phyloP scores from a whole-genome alignment of 2,888 invertebrate species.

The Drosophila koepferae region DNA sequence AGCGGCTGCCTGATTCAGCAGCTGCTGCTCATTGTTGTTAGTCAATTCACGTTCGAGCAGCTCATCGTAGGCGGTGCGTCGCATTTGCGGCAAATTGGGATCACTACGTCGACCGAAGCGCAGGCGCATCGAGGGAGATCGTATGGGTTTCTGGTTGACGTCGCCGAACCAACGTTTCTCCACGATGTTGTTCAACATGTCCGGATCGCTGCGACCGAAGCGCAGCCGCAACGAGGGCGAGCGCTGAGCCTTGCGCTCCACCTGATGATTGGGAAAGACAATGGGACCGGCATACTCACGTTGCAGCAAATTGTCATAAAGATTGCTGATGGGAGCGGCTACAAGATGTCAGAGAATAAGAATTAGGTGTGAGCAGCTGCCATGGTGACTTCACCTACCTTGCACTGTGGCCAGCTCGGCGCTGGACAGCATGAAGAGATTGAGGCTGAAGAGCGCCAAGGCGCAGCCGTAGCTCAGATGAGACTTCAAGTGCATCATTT shows the following conservation, averaged over 20 bases:
- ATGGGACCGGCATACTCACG: conserved; percentile 85
- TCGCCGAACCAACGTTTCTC: conserved; percentile 86
- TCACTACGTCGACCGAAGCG: conserved; percentile 92
- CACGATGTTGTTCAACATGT: conserved; percentile 77
- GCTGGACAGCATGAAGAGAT: conserved; percentile 43
- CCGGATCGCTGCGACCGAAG: conserved; percentile 91
- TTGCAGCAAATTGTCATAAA: conserved; percentile 84
- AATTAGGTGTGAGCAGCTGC: background rate
- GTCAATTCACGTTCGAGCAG: conserved; percentile 69
- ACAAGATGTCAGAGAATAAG: background rate
- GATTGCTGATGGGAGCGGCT: conserved; percentile 77
- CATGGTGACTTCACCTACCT: background rate
- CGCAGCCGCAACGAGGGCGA: conserved; percentile 91
- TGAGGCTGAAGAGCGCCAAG: conserved; percentile 51
- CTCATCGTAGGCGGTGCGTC: conserved; percentile 75
- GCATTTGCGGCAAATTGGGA: conserved; percentile 86
- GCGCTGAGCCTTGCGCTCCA: conserved; percentile 91
- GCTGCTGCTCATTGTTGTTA: conserved; percentile 55
- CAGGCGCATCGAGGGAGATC: conserved; percentile 91
- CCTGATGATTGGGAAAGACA: conserved; percentile 87
- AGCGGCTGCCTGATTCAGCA: conserved; percentile 29
- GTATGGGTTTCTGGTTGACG: conserved; percentile 89
- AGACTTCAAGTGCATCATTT: conserved; percentile 59
- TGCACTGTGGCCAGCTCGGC: conserved; percentile 55
- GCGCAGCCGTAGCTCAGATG: conserved; percentile 57